Evolutionary conservation across 2,888 invertebrate genomes (phyloP).

Genomic region (Salpingus planirostris): DNA sequence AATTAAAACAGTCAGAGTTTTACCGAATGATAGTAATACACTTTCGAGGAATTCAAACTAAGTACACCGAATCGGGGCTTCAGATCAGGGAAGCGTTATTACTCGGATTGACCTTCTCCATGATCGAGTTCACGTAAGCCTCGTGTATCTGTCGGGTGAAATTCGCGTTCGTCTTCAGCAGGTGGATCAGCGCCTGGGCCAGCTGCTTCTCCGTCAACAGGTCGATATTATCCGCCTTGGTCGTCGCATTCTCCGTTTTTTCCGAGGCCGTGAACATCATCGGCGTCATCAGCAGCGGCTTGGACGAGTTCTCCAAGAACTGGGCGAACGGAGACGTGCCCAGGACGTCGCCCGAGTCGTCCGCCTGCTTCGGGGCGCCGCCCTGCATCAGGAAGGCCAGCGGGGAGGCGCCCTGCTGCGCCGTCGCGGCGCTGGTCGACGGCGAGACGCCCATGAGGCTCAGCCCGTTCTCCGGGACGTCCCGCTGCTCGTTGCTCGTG

Average conservation of each 20-base stretch:
- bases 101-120: slow-evolving; percentile 44
- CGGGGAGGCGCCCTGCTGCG: slow-evolving; percentile 20
- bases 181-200: slow-evolving; percentile 78
- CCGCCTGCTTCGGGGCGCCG: slow-evolving; percentile 13
- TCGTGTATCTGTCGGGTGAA: slow-evolving; percentile 86
- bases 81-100: slow-evolving; percentile 7
- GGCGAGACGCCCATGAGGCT: slow-evolving; percentile 49
- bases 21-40: too few species aligned
- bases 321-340: slow-evolving; percentile 48
- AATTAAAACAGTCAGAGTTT: too few species aligned
- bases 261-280: slow-evolving; percentile 62
- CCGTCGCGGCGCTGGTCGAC: slow-evolving; percentile 43
- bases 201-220: slow-evolving; percentile 82
- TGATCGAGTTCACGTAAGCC: slow-evolving; percentile 81
- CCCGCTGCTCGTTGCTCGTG: slow-evolving; percentile 14
- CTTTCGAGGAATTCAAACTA: too few species aligned
- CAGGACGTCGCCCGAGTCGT: slow-evolving; percentile 17
- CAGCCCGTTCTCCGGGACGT: slow-evolving; percentile 43
- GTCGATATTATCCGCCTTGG: slow-evolving; percentile 42
- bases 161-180: slow-evolving; percentile 78
- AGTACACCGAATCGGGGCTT: slow-evolving; percentile 4
- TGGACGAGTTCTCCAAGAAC: slow-evolving; percentile 47
- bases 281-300: slow-evolving; percentile 76
- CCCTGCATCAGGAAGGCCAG: slow-evolving; percentile 30
- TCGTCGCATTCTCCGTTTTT: slow-evolving; percentile 4